Conservation (phyloP, 1,140 invertebrate species). For the Rhopalosiphum padi region DNA sequence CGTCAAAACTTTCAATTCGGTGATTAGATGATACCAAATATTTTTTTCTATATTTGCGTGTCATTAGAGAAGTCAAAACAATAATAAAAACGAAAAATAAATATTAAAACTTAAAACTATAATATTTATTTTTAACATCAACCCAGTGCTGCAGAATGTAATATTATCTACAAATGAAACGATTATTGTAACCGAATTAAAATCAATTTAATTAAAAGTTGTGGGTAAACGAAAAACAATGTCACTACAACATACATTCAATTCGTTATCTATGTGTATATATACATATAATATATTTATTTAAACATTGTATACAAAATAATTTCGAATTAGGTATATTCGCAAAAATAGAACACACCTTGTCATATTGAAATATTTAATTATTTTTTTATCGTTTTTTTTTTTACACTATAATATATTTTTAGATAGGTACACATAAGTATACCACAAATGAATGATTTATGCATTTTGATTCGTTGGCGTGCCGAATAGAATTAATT, state of each 20-base stretch:
- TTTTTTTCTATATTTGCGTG: background rate
- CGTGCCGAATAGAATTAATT: constrained; percentile 10
- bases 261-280: background rate
- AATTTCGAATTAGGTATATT: constrained; percentile 25
- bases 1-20: background rate
- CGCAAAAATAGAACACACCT: background rate
- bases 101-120: background rate
- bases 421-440: no score
- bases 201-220: background rate
- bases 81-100: background rate
- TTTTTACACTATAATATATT: background rate
- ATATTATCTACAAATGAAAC: background rate
- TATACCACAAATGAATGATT: background rate
- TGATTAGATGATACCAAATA: background rate
- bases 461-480: background rate
- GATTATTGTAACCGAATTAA: background rate
- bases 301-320: background rate
- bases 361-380: constrained; percentile 14
- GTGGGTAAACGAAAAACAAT: background rate
- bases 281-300: background rate
- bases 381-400: constrained; percentile 27
- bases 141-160: background rate
- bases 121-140: background rate
- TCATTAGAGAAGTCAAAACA: background rate
- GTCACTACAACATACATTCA: background rate